A percentile compares a stretch with the other conserved stretches of the same genome.
phyloP scores from a whole-genome alignment of 2,888 invertebrate species.

The Autographa pulchrina region DNA sequence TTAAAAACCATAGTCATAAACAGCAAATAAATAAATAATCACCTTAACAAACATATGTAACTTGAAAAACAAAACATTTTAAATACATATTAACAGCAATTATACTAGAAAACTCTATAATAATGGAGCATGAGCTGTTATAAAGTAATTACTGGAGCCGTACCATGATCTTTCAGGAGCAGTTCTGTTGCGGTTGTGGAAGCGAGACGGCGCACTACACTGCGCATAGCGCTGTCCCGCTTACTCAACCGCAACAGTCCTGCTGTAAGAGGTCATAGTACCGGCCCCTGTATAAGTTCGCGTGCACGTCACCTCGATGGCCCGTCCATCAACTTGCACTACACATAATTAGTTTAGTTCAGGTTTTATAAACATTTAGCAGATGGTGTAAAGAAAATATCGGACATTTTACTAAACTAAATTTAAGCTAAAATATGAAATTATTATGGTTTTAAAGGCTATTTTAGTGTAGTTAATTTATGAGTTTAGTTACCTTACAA shows the following conservation, averaged over 20 bases:
- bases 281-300: slow-evolving; percentile 27
- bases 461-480: too few species aligned
- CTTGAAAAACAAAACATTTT: not conserved
- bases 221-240: too few species aligned
- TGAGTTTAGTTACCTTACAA: too few species aligned
- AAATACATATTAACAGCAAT: slow-evolving; percentile 7
- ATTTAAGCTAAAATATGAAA: too few species aligned
- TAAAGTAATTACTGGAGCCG: slow-evolving; percentile 41
- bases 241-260: too few species aligned
- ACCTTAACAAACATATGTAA: not conserved
- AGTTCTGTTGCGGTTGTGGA: too few species aligned
- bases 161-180: too few species aligned
- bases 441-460: too few species aligned
- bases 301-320: slow-evolving; percentile 39
- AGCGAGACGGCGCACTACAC: too few species aligned
- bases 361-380: slow-evolving; percentile 24
- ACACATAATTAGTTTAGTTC: slow-evolving; percentile 53
- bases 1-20: not conserved
- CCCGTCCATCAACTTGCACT: slow-evolving; percentile 51
- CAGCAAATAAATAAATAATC: not conserved
- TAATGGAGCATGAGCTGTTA: slow-evolving; percentile 16
- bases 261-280: too few species aligned
- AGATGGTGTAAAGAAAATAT: not conserved
- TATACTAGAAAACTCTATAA: slow-evolving; percentile 20
- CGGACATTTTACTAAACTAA: too few species aligned